Evolutionary conservation across 2,113 vertebrate species (phyloP).

Genomic region (Ranitomeya variabilis): DNA sequence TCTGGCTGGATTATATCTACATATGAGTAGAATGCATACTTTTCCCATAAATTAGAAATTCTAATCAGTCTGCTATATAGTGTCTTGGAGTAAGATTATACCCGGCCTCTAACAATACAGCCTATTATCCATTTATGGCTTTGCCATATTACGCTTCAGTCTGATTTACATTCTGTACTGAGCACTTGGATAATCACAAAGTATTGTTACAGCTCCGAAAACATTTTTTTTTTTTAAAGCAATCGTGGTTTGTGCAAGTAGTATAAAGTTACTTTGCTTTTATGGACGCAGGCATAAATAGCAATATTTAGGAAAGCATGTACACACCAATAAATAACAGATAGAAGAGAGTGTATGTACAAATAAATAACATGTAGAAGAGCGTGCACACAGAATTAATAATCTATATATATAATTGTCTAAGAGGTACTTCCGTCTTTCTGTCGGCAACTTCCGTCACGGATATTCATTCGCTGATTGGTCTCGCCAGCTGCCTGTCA

Average conservation of each 20-base stretch:
- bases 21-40: slow-evolving; percentile 54
- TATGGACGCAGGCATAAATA: not conserved
- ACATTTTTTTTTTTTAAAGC: not conserved
- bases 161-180: slow-evolving; percentile 50
- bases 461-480: no score
- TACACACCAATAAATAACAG: not conserved
- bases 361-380: not conserved
- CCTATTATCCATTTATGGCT: slow-evolving; percentile 54
- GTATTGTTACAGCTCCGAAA: slow-evolving; percentile 16
- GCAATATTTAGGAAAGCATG: not conserved
- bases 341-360: not conserved
- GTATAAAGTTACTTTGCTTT: not conserved
- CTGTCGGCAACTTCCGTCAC: no score
- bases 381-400: not conserved
- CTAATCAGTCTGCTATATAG: slow-evolving; percentile 56
- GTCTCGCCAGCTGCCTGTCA: no score
- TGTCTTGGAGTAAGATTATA: slow-evolving; percentile 55
- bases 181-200: slow-evolving; percentile 38
- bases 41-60: slow-evolving; percentile 59
- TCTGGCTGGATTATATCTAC: slow-evolving; percentile 51
- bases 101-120: slow-evolving; percentile 47
- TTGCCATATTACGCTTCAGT: slow-evolving; percentile 37
- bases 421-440: no score
- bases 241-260: not conserved
- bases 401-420: no score